These are phyloP conservation scores for Myocastor coypus DNA, from an alignment of 2,113 vertebrate species.

Conservation along the genomic window DNA sequence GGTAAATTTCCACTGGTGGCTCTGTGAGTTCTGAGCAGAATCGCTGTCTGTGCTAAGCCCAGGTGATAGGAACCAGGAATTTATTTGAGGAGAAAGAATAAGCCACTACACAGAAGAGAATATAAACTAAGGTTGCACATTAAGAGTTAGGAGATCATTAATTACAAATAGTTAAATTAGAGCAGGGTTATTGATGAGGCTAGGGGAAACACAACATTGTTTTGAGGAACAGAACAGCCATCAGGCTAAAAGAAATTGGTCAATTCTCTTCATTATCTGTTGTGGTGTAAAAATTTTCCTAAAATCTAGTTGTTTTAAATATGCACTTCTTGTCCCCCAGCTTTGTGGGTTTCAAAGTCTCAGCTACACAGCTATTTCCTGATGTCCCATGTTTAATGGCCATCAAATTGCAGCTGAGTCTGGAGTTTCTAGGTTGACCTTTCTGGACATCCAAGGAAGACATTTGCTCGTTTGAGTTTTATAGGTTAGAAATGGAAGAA, in stretches of 20 bases:
- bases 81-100: neutral
- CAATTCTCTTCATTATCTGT: neutral
- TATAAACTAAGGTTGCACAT: neutral
- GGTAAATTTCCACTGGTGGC: neutral
- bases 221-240: neutral
- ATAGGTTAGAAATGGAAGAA: too few relatives aligned
- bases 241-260: neutral
- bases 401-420: neutral
- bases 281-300: neutral
- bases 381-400: rapidly evolving
- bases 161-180: neutral
- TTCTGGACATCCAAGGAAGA: neutral
- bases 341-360: neutral
- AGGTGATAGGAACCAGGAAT: neutral
- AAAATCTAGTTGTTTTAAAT: neutral
- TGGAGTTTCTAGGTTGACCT: neutral
- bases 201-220: neutral
- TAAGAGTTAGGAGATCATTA: neutral
- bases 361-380: neutral
- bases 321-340: neutral
- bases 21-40: neutral
- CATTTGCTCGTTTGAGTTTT: neutral
- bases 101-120: neutral
- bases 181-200: neutral
- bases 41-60: rapidly evolving